Conservation (phyloP, 2,113 vertebrate genomes). For the Chloropsis cyanopogon region DNA sequence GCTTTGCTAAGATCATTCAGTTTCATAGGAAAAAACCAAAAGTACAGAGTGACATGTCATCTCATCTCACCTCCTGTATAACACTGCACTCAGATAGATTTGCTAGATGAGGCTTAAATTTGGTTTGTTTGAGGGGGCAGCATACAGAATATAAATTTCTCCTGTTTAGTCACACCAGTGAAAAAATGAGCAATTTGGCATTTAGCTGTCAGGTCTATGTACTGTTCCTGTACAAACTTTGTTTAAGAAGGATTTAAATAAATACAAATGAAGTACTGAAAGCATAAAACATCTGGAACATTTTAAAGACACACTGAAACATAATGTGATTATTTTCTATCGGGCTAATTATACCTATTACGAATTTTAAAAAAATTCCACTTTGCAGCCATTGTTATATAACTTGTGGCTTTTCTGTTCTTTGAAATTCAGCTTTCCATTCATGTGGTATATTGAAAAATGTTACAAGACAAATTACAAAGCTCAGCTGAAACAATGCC, state of each 20-base stretch:
- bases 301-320: slow-evolving; percentile 32
- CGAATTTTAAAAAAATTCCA: not conserved
- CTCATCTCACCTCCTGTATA: not conserved
- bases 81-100: not conserved
- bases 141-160: slow-evolving; percentile 4
- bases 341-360: not conserved
- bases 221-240: not conserved
- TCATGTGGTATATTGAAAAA: slow-evolving; percentile 26
- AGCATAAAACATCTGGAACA: slow-evolving; percentile 3
- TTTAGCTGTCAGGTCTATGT: not conserved
- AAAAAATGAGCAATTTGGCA: not conserved
- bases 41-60: not conserved
- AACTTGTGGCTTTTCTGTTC: slow-evolving; percentile 31
- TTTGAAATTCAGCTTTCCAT: slow-evolving; percentile 20
- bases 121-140: not conserved
- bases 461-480: slow-evolving; percentile 10
- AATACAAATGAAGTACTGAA: not conserved
- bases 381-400: not conserved
- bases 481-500: not conserved
- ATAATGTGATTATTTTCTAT: not conserved
- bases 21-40: not conserved
- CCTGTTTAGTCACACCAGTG: not conserved
- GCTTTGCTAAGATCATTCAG: not conserved
- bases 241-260: not conserved
- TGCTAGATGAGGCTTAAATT: not conserved